A percentile compares a stretch with the other conserved stretches of the same genome.
Conservation (phyloP, 1,140 invertebrate genomes). For the Caerostris extrusa region DNA sequence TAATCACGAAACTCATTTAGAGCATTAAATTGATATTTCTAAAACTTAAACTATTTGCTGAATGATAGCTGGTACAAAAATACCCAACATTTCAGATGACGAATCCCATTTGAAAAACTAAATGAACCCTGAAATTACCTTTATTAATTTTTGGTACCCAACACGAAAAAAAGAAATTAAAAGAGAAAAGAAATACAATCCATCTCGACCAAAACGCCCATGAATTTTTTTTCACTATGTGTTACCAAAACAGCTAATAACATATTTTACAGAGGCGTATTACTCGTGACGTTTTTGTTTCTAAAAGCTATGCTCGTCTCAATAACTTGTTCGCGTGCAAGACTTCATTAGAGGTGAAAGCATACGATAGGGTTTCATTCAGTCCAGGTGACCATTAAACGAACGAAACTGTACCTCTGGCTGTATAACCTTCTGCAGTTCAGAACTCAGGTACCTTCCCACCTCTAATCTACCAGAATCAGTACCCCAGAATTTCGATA, state of each 20-base stretch:
- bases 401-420: not conserved
- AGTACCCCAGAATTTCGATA: too few relatives aligned
- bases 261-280: not conserved
- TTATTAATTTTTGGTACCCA: not conserved
- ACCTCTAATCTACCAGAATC: too few relatives aligned
- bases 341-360: not conserved
- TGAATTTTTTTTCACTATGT: not conserved
- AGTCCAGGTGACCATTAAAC: not conserved
- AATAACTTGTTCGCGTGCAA: not conserved
- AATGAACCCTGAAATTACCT: not conserved
- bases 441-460: too few relatives aligned
- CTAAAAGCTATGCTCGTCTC: not conserved
- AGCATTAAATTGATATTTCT: too few relatives aligned
- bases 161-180: not conserved
- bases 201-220: too few relatives aligned
- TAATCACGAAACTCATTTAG: too few relatives aligned
- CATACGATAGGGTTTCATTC: not conserved
- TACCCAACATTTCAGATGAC: not conserved
- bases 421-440: not conserved
- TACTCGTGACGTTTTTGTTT: not conserved
- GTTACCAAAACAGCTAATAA: conserved; percentile 9
- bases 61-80: not conserved
- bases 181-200: too few relatives aligned
- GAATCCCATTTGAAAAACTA: not conserved
- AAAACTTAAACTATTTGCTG: not conserved